phyloP scores from a whole-genome alignment of 2,888 invertebrate species.

The Rutpela maculata region DNA sequence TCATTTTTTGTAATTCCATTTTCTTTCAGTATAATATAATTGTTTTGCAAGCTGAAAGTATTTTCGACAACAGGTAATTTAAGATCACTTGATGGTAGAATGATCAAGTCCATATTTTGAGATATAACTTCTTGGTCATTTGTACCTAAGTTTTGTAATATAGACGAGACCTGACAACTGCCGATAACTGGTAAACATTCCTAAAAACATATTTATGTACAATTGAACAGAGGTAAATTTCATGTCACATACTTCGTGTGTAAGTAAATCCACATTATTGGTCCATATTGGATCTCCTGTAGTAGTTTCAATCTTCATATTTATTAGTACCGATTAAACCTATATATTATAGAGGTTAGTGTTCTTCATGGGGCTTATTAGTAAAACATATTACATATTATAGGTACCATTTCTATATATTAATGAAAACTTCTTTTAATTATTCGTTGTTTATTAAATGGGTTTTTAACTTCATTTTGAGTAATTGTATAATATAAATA shows the following conservation, averaged over 20 bases:
- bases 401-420: no score
- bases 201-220: slow-evolving; percentile 57
- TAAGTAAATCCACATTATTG: slow-evolving; percentile 65
- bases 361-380: not conserved
- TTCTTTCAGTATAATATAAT: slow-evolving; percentile 66
- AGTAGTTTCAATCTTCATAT: slow-evolving; percentile 66
- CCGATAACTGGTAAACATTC: slow-evolving; percentile 70
- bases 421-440: not conserved
- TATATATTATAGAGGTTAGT: not conserved
- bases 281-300: slow-evolving; percentile 67
- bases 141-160: slow-evolving; percentile 67
- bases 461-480: not conserved
- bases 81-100: slow-evolving; percentile 62
- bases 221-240: not conserved
- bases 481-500: not conserved
- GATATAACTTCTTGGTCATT: slow-evolving; percentile 57
- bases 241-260: slow-evolving; percentile 64
- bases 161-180: slow-evolving; percentile 69
- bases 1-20: slow-evolving; percentile 52
- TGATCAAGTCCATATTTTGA: slow-evolving; percentile 66
- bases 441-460: not conserved
- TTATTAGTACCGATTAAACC: slow-evolving; percentile 17
- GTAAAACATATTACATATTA: no score
- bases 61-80: slow-evolving; percentile 61
- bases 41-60: slow-evolving; percentile 56